Base-by-base conservation (phyloP, 1,140 invertebrate genomes). In the Macrobrachium rosenbergii region DNA sequence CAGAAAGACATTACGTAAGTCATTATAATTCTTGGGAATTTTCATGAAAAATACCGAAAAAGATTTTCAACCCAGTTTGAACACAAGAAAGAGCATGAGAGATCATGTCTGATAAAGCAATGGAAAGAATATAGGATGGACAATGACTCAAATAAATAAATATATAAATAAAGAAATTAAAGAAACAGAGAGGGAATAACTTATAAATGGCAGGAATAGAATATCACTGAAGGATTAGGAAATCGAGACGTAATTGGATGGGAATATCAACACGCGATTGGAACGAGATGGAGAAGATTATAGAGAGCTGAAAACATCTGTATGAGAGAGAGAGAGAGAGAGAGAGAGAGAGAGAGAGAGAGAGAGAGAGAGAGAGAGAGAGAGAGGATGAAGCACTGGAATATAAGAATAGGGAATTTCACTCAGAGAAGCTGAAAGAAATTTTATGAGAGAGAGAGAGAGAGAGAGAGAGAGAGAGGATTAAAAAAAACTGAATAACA, bases 231-330 rank as follows among this genome's bases (percentile, higher is more conserved):
- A 45, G 43, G 67, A 19, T 69, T 21, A 45, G 21, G 0, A 45
- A 11, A 52, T 6, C 3, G 64, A 23, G 37, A 52, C 3, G 5
- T 73, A 19, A 82, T 23, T 19, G 23, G 28, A 3, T 2, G 28
- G 28, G 28, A 37, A 37, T 37, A 37, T 37, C 28, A 37, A 37
- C 52, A 58, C 28, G 52, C 17, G 45, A 52, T 58, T 10, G 17
- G 78, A 80, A 12, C 28, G 78, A 63, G 59, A 28, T 45, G 45
- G 72, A 72, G 45, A 28, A 73, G 64, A 23, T n/a, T 16, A 59
- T 0, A 72, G 28, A 43, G 17, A 19, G 62, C 10, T 12, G 11
- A 19, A 21, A 3, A 23, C n/a, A n/a, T n/a, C n/a, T n/a, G n/a
- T n/a, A n/a, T n/a, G 78, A 37, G 52, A 12, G 58, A 19, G 58